Evolutionary conservation across 2,888 invertebrate species (phyloP).

Genomic region (Listrodromus nycthemerus): DNA sequence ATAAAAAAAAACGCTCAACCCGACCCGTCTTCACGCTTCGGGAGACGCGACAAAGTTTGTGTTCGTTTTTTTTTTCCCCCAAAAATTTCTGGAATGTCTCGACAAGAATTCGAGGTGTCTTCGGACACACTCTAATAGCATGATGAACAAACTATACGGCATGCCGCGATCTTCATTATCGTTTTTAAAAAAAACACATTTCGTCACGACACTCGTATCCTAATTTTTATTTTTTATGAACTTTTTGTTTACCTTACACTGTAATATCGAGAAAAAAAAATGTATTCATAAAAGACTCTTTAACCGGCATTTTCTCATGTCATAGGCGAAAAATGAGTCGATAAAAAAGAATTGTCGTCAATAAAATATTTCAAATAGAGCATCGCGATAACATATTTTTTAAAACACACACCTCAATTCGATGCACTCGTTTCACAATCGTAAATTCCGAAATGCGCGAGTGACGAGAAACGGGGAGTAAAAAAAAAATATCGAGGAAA

Average conservation of each 20-base stretch:
- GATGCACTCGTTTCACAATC: too few species aligned
- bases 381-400: too few species aligned
- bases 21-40: slow-evolving; percentile 31
- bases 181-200: slow-evolving; percentile 58
- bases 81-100: slow-evolving; percentile 38
- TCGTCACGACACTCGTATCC: slow-evolving; percentile 43
- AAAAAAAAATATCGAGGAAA: background rate
- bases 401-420: too few species aligned
- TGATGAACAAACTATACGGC: slow-evolving; percentile 12
- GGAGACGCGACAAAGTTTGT: slow-evolving; percentile 18
- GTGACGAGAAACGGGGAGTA: background rate
- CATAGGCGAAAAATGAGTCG: background rate
- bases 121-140: slow-evolving; percentile 1
- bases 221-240: background rate
- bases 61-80: slow-evolving; percentile 21
- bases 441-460: background rate
- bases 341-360: background rate
- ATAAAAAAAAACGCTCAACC: background rate
- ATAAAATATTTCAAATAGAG: too few species aligned
- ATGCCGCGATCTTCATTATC: slow-evolving; percentile 52
- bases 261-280: background rate
- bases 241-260: slow-evolving; percentile 9
- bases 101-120: slow-evolving; percentile 16
- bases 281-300: background rate
- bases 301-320: background rate